A percentile compares a stretch with the other conserved stretches of the same genome.
phyloP scores from a whole-genome alignment of 2,888 invertebrate species.

The Eristalinus aeneus region DNA sequence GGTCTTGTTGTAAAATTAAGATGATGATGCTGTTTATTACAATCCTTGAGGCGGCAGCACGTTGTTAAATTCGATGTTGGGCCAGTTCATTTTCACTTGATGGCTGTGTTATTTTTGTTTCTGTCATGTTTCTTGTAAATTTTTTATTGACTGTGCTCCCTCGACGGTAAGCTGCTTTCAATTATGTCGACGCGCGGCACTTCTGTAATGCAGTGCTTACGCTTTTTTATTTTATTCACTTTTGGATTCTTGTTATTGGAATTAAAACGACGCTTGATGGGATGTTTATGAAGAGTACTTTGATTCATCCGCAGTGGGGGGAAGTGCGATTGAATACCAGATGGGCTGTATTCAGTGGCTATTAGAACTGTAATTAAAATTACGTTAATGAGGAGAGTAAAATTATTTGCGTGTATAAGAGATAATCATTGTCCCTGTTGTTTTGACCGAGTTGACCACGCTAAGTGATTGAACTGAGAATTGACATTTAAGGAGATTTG shows the following conservation, averaged over 20 bases:
- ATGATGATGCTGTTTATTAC: slow-evolving; percentile 44
- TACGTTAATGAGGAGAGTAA: neutral
- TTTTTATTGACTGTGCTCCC: neutral
- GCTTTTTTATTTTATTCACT: neutral
- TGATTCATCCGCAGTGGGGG: neutral
- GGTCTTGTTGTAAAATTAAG: slow-evolving; percentile 19
- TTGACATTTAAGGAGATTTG: too few species aligned
- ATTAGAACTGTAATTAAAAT: neutral
- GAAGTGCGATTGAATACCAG: neutral
- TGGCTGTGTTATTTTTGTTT: neutral
- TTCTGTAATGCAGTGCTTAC: neutral
- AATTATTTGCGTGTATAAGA: neutral
- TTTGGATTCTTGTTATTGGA: neutral
- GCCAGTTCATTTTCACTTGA: neutral
- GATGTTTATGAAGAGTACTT: neutral
- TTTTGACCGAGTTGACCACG: neutral
- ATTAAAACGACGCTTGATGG: neutral
- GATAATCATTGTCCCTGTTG: neutral
- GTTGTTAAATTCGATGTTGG: neutral
- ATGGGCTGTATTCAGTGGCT: neutral
- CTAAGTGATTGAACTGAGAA: too few species aligned
- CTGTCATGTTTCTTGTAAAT: neutral
- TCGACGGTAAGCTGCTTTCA: neutral
- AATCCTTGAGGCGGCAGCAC: neutral
- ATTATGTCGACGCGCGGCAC: neutral